Evolutionary conservation across 2,113 vertebrate genomes (phyloP).

Genomic region (Melanostigma gelatinosum): DNA sequence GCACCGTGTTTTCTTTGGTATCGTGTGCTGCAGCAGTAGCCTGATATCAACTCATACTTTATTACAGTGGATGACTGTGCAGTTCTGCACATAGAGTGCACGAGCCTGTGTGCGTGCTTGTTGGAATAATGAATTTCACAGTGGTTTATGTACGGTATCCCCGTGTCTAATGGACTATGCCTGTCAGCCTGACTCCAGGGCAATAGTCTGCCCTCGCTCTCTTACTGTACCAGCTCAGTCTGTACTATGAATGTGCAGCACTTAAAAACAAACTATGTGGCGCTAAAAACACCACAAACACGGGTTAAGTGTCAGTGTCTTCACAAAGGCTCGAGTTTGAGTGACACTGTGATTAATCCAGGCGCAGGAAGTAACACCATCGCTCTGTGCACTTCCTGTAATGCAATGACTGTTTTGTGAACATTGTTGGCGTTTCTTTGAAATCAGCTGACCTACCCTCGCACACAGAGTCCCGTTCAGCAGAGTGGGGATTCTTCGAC

Average conservation of each 20-base stretch:
- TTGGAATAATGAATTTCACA: constrained; percentile 76
- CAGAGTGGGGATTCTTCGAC: not conserved
- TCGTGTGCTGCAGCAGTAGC: constrained; percentile 32
- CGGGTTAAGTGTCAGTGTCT: not conserved
- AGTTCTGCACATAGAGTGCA: constrained; percentile 30
- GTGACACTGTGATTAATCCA: constrained; percentile 65
- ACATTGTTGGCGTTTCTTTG: constrained; percentile 61
- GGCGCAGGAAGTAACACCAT: constrained; percentile 76
- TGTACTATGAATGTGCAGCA: not conserved
- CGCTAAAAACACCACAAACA: constrained; percentile 3
- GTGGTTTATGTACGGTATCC: constrained; percentile 67
- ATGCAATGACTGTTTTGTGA: constrained; percentile 67
- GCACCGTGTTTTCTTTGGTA: constrained; percentile 23
- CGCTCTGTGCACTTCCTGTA: constrained; percentile 79
- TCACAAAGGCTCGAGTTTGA: not conserved
- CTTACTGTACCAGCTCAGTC: constrained; percentile 8
- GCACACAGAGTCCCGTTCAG: constrained; percentile 36
- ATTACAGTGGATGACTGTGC: constrained; percentile 29
- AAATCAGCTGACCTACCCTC: constrained; percentile 78
- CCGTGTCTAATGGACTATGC: constrained; percentile 75
- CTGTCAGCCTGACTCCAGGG: constrained; percentile 33
- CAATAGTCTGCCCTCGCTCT: constrained; percentile 27
- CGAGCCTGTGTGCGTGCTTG: constrained; percentile 32
- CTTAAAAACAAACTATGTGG: constrained; percentile 1
- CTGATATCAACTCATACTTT: constrained; percentile 32